phyloP scores from a whole-genome alignment of 2,113 vertebrate genomes.

The Pogona vitticeps region DNA sequence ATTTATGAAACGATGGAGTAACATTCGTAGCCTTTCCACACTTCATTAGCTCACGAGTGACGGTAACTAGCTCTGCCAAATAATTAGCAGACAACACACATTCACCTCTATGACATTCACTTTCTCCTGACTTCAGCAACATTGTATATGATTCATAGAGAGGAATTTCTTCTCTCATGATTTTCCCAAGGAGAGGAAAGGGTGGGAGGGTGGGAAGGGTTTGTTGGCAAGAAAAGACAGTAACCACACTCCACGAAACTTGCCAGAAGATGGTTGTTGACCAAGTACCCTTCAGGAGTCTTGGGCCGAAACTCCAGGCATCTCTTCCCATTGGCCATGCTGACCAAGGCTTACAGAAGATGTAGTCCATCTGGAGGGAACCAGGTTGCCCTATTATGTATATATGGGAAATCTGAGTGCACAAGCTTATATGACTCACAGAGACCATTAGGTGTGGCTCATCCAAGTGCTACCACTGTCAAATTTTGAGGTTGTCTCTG shows the following conservation, averaged over 20 bases:
- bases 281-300: background rate
- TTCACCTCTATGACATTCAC: background rate
- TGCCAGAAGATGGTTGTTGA: background rate
- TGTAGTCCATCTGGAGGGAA: background rate
- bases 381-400: background rate
- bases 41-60: slow-evolving; percentile 8
- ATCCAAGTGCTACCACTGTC: background rate
- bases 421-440: background rate
- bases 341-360: background rate
- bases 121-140: background rate
- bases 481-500: background rate
- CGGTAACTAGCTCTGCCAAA: background rate
- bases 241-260: background rate
- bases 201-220: background rate
- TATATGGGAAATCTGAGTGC: background rate
- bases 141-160: background rate
- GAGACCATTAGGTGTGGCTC: background rate
- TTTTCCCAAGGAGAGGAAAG: background rate
- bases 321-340: background rate
- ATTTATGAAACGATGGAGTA: background rate
- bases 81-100: background rate
- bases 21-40: background rate
- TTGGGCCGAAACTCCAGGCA: background rate
- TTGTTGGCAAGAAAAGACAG: background rate
- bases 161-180: background rate